Evolutionary conservation across 1,140 invertebrate species (phyloP), one percentile per base, ranked within the genome.

Genomic region (Drosophila lowei): DNA sequence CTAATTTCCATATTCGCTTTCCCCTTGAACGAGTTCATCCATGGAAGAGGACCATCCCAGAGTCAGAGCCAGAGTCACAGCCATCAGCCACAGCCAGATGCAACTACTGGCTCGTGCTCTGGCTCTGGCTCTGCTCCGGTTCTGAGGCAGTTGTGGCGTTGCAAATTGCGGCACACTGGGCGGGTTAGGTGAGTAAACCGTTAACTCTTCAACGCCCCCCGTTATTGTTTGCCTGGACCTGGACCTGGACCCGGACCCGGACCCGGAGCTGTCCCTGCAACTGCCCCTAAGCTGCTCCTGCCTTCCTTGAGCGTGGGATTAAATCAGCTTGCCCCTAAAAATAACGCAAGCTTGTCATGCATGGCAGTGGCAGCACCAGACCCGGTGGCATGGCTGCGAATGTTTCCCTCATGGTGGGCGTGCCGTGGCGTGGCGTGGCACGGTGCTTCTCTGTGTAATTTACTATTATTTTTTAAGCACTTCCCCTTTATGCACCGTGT

Each of bases 391-490:
- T 5, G 50, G 34, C 34, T 1, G 34, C 34, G 23, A 5, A 11
- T 13, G 34, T 38, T 38, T 38, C 34, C 34, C 11, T 38, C 34
- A 13, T 7, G 30, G 30, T 41, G 42, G n/a, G 48, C 34, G 25
- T n/a, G 21, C 6, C 28, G 28, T 41, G 60, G 43, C 42, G 48
- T 58, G 68, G 60, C 73, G 48, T 56, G 61, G 47, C 73, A 38
- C 53, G 52, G 48, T 42, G 72, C 70, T 71, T 65, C 52, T 77
- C 58, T 85, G 83, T 88, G 83, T 75, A 85, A 85, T 85, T 85
- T 85, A 85, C 65, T 85, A 85, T 85, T 85, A 86, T 88, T 77
- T 85, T 85, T 85, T 85, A 85, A 85, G 80, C 81, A 73, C 77
- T 85, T 71, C 86, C 61, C 80, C 71, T 86, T 80, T 77, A 85